Base-by-base conservation (phyloP, 2,113 vertebrate species). In the Tichodroma muraria region DNA sequence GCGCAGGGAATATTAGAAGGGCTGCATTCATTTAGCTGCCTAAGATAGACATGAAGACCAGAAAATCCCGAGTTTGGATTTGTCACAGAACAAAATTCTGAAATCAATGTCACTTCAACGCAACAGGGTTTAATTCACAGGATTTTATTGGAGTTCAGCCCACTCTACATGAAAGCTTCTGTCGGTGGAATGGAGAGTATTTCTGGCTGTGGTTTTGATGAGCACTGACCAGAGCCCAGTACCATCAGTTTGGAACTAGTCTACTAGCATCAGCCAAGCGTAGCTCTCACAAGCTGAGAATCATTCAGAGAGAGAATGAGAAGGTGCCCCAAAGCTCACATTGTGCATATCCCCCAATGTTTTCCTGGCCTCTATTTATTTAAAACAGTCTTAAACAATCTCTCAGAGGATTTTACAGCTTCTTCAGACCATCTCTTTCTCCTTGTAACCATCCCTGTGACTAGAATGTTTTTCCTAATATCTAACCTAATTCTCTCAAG, bases 61-160 rank as follows among this genome's bases (percentile, higher is more conserved):
- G 86, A 90, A 96, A 92, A 94, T 88, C 80, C 47, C 80, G 85
- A 61, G 72, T 94, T 65, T 76, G 50, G 57, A 92, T 89, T 95
- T 93, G 83, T 93, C 65, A 84, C 65, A 76, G 56, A 75, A 71
- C 6, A 81, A 61, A 87, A 93, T 80, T 93, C 80, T 92, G 80
- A 89, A 90, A 81, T 86, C 73, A 87, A 24, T 60, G 84, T 94
- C 83, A 61, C 40, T 57, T 65, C 27, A 86, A n/a, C 31, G 56
- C 47, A 90, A 83, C 27, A 70, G 28, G 64, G 31, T 86, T 93
- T 92, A 64, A 89, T 78, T 75, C 37, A 52, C 19, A 57, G 69
- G 60, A 50, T 90, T 94, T 92, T 64, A 76, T 12, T 72, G 69
- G 56, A 57, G 49, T 68, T 78, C 57, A 79, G 42, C 82, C 59